Evolutionary conservation across 2,113 vertebrate species (phyloP), one percentile per base, ranked within the genome.

Genomic region (Xiphophorus couchianus): DNA sequence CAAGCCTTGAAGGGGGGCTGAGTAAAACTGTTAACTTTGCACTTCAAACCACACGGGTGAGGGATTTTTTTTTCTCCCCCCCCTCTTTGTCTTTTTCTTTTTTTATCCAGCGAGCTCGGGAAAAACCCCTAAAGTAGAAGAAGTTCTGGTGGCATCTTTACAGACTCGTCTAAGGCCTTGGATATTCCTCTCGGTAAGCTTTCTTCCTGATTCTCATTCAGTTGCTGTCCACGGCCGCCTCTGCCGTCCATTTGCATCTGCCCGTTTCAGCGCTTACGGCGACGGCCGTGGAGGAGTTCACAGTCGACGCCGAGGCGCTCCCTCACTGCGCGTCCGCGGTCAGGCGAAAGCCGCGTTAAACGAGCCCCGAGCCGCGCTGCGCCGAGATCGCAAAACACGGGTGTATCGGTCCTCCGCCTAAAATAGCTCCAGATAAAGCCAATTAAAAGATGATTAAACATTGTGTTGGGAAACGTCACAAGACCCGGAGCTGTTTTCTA

Each of bases 21-120:
- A 84, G 81, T 82, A 89, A 93, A 93, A 93, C 91, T 93, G 93
- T 92, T 92, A 91, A 93, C 89, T 94, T 92, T 93, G 92, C 94
- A 94, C 92, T 94, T 90, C 84, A 92, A 92, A 88, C 86, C 84
- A 78, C 77, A 8, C 88, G 89, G 81, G 84, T 78, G 80, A 85
- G 76, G 85, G 68, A 76, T 81, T 84, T 81, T 77, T 71, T 77
- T 67, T 33, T 76, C 2, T 0, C 2, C 0, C 10, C 35, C 35
- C 19, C 30, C 60, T 77, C 17, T 48, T 48, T 48, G 44, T 71
- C 66, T 86, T 75, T 69, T 7, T 76, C 44, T 58, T 25, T 71
- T 79, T 76, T 72, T 88, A 70, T 67, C 10, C 73, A 82, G 76
- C 72, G 80, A 85, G 86, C 89, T 85, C 66, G 82, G 88, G 89